phyloP scores from a whole-genome alignment of 2,888 invertebrate genomes.

The Eudasyphora cyanicolor region DNA sequence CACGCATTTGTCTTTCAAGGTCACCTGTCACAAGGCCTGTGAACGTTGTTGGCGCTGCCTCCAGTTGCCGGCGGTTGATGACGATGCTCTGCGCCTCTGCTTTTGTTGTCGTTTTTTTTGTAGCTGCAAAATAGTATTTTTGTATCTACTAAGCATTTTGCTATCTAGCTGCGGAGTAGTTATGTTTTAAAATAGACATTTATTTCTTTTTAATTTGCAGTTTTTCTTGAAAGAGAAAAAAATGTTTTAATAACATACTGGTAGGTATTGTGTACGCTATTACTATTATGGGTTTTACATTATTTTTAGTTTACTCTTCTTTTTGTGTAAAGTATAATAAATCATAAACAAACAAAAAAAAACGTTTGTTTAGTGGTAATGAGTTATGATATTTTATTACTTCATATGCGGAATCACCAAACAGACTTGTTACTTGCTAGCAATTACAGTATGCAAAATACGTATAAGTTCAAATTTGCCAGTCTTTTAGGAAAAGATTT shows the following conservation, averaged over 20 bases:
- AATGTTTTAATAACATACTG: slow-evolving; percentile 16
- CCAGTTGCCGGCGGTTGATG: not conserved
- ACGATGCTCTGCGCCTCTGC: not conserved
- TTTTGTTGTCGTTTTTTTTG: slow-evolving; percentile 13
- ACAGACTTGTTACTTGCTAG: not conserved
- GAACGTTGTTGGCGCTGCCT: slow-evolving; percentile 2
- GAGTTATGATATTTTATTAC: slow-evolving; percentile 43
- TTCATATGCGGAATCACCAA: not conserved
- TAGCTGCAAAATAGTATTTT: slow-evolving; percentile 48
- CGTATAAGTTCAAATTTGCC: not conserved
- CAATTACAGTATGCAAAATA: not conserved
- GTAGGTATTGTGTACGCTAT: not conserved
- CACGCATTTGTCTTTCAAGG: slow-evolving; percentile 50
- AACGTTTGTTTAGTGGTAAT: slow-evolving; percentile 39
- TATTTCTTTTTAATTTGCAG: slow-evolving; percentile 28
- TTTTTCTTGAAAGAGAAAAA: slow-evolving; percentile 1
- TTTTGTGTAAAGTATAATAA: slow-evolving; percentile 25
- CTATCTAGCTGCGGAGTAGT: slow-evolving; percentile 3
- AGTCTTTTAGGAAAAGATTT: too few relatives aligned
- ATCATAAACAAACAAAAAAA: slow-evolving; percentile 8
- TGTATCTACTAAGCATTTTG: slow-evolving; percentile 3
- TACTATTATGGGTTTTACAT: not conserved
- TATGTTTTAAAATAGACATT: slow-evolving; percentile 33
- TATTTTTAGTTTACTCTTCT: slow-evolving; percentile 2
- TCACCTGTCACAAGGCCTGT: slow-evolving; percentile 28